Base-by-base conservation (phyloP, 2,797 vertebrate species). In the Onychomys leucogaster region DNA sequence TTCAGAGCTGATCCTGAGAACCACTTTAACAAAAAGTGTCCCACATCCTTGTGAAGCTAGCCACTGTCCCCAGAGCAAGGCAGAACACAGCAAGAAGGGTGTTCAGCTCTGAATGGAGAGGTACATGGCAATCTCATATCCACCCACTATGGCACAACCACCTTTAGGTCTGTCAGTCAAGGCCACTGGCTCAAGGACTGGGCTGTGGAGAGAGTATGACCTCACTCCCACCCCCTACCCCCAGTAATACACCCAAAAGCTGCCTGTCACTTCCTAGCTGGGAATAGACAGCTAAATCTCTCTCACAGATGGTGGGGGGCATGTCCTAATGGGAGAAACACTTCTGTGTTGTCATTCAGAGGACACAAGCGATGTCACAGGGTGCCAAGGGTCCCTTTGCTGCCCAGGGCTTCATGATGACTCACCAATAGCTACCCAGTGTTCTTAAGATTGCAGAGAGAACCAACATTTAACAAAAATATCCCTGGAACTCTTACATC, bases 401-500 rank as follows among this genome's bases (percentile, higher is more conserved):
- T 17, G 19, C 41, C 37, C 41, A 25, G 78, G n/a, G 80, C 29
- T 67, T 43, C 12, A 11, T 57, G 82, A 43, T n/a, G 77, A 43
- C 0, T 27, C n/a, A 25, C 21, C 5, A 34, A 41, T 32, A 89
- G 29, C 87, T 89, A 46, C 23, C 73, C 13, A 1, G 73, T 27
- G 0, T 11, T 52, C 41, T 43, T 76, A 61, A 34, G n/a, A 43
- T 59, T 27, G 52, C 49, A 37, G 67, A 34, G 86, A 4, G 11
- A 71, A 21, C 13, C 21, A 5, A 32, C 5, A 32, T 9, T 41
- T 32, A 37, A 80, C 1, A 41, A 65, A 63, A 52, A 71, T 1
- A 16, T 8, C 32, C 73, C 52, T 0, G 1, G 6, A 27, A 10
- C 41, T 34, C 57, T 1, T 43, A 14, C 0, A 3, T 2, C 27